Evolutionary conservation across 2,888 invertebrate genomes (phyloP).

Genomic region (Leucania comma): DNA sequence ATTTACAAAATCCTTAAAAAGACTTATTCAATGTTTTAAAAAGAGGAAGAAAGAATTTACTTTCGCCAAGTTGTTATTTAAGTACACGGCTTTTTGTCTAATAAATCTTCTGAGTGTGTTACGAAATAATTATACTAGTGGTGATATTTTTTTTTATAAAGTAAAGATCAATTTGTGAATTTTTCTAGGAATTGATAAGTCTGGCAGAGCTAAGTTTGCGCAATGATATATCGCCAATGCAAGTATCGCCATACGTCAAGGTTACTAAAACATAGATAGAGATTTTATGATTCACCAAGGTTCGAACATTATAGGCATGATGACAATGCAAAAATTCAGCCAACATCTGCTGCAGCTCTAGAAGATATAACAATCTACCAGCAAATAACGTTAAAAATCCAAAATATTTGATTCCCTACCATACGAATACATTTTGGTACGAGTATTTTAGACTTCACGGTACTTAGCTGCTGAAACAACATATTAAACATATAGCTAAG

Average conservation of each 20-base stretch:
- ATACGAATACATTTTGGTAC: too few species aligned
- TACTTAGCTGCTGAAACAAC: too few species aligned
- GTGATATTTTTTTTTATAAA: slow-evolving; percentile 17
- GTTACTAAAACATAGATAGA: background rate
- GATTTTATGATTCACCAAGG: slow-evolving; percentile 1
- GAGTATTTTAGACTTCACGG: too few species aligned
- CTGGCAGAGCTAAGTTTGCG: background rate
- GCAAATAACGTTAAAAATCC: too few species aligned
- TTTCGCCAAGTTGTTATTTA: too few species aligned
- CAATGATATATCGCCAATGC: slow-evolving; percentile 15
- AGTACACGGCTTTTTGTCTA: background rate
- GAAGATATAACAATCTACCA: too few species aligned
- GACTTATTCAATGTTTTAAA: too few species aligned
- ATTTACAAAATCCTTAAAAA: too few species aligned
- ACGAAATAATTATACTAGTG: background rate
- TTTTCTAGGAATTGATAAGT: background rate
- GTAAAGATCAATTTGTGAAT: background rate
- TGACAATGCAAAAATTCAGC: slow-evolving; percentile 2
- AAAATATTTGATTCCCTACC: too few species aligned
- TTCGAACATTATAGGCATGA: background rate
- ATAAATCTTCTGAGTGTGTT: background rate
- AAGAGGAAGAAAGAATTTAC: too few species aligned
- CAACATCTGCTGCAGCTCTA: too few species aligned
- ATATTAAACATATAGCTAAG: too few species aligned
- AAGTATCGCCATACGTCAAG: background rate